A percentile compares a stretch with the other conserved stretches of the same genome.
Evolutionary conservation across 2,888 invertebrate species (phyloP).

Genomic region (Himalopsyche kuldschensis): DNA sequence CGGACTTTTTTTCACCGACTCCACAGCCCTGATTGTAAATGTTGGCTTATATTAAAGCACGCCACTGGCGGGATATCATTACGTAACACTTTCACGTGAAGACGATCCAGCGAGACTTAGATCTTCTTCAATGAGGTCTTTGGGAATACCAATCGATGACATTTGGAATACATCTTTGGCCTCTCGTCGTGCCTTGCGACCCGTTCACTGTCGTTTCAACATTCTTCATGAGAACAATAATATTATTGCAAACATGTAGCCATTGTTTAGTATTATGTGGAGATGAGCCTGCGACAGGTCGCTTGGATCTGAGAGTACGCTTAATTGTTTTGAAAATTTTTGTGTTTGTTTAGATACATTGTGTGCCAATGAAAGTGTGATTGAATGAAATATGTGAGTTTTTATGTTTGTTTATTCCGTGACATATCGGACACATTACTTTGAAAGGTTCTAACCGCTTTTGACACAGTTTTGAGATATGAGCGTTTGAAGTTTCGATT

Average conservation of each 20-base stretch:
- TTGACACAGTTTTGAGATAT: no score
- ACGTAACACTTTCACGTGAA: neutral
- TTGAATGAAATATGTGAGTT: neutral
- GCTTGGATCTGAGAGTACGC: neutral
- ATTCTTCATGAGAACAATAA: neutral
- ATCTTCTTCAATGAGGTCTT: neutral
- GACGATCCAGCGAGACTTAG: neutral
- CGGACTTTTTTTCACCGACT: no score
- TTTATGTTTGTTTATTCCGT: no score
- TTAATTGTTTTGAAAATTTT: neutral
- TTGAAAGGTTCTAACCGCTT: no score
- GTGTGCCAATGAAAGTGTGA: neutral
- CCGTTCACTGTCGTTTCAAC: neutral
- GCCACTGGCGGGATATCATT: neutral
- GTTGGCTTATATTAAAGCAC: neutral
- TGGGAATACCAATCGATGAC: neutral
- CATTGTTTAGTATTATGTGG: neutral
- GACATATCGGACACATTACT: no score
- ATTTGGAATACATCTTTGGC: neutral
- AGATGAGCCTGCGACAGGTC: neutral
- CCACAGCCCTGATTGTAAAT: no score
- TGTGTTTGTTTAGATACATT: no score
- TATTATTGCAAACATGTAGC: neutral
- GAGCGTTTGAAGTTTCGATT: no score
- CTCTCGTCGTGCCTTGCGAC: neutral